Evolutionary conservation across 1,140 invertebrate genomes (phyloP).

Genomic region (Pseudomyrmex flavicornis): DNA sequence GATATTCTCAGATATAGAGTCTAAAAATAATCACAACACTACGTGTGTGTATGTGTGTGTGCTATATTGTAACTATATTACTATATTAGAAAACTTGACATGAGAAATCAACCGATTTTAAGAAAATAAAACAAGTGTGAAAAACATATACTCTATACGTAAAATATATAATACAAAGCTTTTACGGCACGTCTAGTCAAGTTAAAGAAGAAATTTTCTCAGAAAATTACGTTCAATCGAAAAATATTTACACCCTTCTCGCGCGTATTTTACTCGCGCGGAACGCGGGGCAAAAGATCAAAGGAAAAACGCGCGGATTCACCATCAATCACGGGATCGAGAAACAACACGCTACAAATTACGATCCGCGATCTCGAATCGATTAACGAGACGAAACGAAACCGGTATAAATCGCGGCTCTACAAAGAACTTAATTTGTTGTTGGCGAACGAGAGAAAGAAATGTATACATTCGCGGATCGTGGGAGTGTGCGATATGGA

Average conservation of each 20-base stretch:
- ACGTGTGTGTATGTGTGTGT: too few relatives aligned
- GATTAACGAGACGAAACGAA: conserved; percentile 57
- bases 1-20: not conserved
- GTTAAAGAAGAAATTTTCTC: not conserved
- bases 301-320: conserved; percentile 32
- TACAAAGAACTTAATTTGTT: conserved; percentile 38
- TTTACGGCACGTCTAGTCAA: not conserved
- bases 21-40: not conserved
- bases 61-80: too few relatives aligned
- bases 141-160: not conserved
- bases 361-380: conserved; percentile 45
- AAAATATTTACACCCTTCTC: not conserved
- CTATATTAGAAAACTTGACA: too few relatives aligned
- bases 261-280: not conserved
- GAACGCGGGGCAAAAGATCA: conserved; percentile 1
- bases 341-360: conserved; percentile 41
- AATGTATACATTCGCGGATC: not conserved
- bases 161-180: not conserved
- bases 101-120: too few relatives aligned
- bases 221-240: not conserved
- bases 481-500: too few relatives aligned
- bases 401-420: conserved; percentile 42
- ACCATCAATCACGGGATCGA: not conserved
- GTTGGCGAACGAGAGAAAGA: conserved; percentile 48
- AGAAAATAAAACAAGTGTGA: not conserved